These are phyloP conservation scores for Cynoglossus semilaevis DNA, from an alignment of 2,113 vertebrate genomes.

Conservation along the genomic window DNA sequence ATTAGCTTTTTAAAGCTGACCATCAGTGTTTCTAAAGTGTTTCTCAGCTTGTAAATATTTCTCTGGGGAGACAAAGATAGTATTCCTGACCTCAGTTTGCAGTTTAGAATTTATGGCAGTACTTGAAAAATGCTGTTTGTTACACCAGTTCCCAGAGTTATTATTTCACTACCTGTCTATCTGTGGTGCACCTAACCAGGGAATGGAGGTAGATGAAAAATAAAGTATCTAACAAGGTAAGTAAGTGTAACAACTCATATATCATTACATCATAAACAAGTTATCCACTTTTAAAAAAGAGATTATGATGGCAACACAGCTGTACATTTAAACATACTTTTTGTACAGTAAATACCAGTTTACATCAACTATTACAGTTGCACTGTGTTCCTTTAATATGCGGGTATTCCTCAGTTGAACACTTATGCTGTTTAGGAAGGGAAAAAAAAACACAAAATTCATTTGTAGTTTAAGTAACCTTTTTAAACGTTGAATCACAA, in stretches of 20 bases:
- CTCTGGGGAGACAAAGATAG: too few relatives aligned
- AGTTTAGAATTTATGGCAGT: neutral
- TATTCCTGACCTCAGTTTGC: neutral
- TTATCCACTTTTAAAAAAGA: too few relatives aligned
- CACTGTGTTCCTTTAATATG: too few relatives aligned
- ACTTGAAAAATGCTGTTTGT: neutral
- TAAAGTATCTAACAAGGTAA: too few relatives aligned
- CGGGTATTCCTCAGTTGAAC: too few relatives aligned
- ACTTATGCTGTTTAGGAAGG: too few relatives aligned
- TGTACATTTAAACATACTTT: too few relatives aligned
- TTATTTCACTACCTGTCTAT: neutral
- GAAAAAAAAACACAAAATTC: too few relatives aligned
- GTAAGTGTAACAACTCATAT: neutral
- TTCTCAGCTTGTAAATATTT: neutral
- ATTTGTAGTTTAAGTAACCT: too few relatives aligned
- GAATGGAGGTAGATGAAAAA: neutral
- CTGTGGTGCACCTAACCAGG: neutral
- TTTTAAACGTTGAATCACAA: constrained; percentile 5
- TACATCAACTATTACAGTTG: too few relatives aligned
- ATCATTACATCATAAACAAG: neutral
- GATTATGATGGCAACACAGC: too few relatives aligned
- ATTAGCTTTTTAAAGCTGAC: neutral
- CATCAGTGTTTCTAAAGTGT: neutral
- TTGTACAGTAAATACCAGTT: too few relatives aligned
- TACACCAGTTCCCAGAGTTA: neutral